Base-by-base conservation (phyloP, 2,888 invertebrate genomes). In the Heteromurus nitidus region DNA sequence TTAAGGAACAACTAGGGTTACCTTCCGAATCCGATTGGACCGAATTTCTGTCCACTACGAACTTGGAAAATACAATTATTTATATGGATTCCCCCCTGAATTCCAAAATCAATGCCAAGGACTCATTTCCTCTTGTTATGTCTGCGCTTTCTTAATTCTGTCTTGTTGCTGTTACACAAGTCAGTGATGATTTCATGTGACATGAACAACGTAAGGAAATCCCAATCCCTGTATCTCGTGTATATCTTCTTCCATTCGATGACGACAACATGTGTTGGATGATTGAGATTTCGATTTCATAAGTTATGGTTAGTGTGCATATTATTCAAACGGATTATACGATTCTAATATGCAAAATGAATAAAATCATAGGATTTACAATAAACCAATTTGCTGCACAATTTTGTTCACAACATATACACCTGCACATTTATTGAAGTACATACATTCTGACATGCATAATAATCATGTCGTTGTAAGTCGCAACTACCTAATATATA, bases 41-140 rank as follows among this genome's bases (percentile, higher is more conserved):
- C 44, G 83, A 83, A 31, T 87, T 87, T 83, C 85, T 87, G 65
- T 82, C 85, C 30, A 64, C 85, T 26, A 85, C 85, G 24, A 82
- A 84, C 62, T 84, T 87, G 86, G 87, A 87, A 73, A 82, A 85
- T 67, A 83, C 86, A 1, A 86, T 87, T 82, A 79, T 87, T 73
- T 87, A 87, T 80, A 79, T 82, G 80, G 86, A 85, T 73, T 82
- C 86, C 53, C 85, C 87, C 9, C 31, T 77, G 53, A 86, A 85
- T 85, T 82, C 85, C 47, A 87, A 86, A 84, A 85, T 87, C 67
- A 86, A 87, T 84, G 67, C 85, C 24, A 87, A 87, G 84, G 87
- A 86, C 31, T 82, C 87, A 9, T 85, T 80, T 60, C 84, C 86
- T 13, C 85, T 85, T 44, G 80, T 85, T 79, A 55, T 83, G 55